Evolutionary conservation across 2,888 invertebrate genomes (phyloP), one percentile per base, ranked within the genome.

Genomic region (Mycalesis mineus): DNA sequence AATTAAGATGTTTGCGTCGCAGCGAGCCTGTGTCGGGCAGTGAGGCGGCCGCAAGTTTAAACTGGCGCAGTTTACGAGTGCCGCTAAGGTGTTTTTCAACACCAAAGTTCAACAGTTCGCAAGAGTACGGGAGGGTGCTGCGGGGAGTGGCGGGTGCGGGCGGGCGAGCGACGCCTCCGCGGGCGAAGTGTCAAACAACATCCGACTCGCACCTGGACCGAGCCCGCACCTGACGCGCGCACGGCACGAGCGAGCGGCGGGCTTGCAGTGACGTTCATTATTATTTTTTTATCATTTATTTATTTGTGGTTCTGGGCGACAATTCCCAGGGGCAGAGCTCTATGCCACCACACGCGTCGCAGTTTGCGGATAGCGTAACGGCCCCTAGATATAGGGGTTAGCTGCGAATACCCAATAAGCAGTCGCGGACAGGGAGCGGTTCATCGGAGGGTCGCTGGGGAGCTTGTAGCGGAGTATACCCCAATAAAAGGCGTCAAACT

Each of bases 181-280:
- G 71, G 71, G 67, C 77, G 74, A 82, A 84, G 78, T 82, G 83
- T 81, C 82, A 80, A 84, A 84, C 78, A 80, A 80, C 68, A 74
- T 70, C 62, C 73, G 78, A 82, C 77, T 70, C 71, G 72, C 83
- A 84, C 84, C 84, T 83, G 81, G 71, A 69, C 70, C 62, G 53
- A 33, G 59, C 59, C 67, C 63, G n/a, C n/a, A 63, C 47, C 45
- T 47, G 31, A 33, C 49, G 36, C 51, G 48, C 57, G 31, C 39
- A 37, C 22, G 7, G 17, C n/a, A 40, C 6, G 14, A 45, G 54
- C n/a, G 29, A 13, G 3, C 17, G n/a, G 42, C 17, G 49, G 9
- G 8, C 4, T 42, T 1, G 14, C 8, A 4, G 22, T 22, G 2
- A 2, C 22, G 22, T 22, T 5, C 3, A 22, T 22, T 22, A 22